Percentiles rank a stretch among this genome's conserved stretches.
Evolutionary conservation across 1,140 invertebrate genomes (phyloP).

Genomic region (Bombus turneri): DNA sequence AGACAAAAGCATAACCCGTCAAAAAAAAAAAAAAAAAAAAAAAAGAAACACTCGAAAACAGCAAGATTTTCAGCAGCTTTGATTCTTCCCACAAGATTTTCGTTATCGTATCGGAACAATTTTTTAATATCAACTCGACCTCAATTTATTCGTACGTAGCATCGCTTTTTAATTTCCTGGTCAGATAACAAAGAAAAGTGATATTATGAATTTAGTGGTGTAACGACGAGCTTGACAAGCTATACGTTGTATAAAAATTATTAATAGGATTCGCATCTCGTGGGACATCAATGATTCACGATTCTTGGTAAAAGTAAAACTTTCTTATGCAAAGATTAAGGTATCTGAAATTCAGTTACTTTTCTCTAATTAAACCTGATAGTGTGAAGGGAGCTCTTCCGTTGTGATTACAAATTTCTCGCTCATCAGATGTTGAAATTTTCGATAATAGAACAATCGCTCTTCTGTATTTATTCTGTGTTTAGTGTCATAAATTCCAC

Average conservation of each 20-base stretch:
- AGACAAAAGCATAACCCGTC: slow-evolving; percentile 9
- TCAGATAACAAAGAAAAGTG: background rate
- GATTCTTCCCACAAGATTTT: background rate
- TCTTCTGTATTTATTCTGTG: too few relatives aligned
- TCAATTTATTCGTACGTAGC: background rate
- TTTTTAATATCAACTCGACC: background rate
- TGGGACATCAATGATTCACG: background rate
- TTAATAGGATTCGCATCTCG: background rate
- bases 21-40: background rate
- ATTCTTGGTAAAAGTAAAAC: background rate
- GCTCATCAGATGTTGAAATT: too few relatives aligned
- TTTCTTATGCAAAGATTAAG: background rate
- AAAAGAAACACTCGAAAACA: background rate
- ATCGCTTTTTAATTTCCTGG: background rate
- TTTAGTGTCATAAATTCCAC: too few relatives aligned
- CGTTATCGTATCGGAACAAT: background rate
- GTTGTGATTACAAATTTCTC: background rate
- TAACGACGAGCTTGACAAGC: background rate
- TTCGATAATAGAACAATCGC: too few relatives aligned
- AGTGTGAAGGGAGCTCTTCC: background rate
- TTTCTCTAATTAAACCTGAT: background rate
- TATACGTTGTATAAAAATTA: background rate
- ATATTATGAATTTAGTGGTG: background rate
- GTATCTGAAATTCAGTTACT: background rate
- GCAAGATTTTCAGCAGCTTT: background rate